Conservation (phyloP, 2,888 invertebrate genomes). For the Alsophila aescularia region DNA sequence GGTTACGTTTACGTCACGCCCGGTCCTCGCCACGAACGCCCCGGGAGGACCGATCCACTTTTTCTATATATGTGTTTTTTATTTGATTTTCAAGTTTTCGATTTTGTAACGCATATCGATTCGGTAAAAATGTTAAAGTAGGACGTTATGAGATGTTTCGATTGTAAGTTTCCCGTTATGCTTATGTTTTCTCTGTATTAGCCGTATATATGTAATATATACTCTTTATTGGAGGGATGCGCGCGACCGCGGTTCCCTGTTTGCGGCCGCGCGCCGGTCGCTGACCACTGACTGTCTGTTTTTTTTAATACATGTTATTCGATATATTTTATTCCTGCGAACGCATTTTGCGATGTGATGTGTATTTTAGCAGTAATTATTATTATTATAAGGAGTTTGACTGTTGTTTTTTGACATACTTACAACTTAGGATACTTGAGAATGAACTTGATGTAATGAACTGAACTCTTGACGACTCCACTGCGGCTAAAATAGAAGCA, state of each 20-base stretch:
- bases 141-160: constrained; percentile 85
- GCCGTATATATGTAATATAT: constrained; percentile 81
- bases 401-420: constrained; percentile 85
- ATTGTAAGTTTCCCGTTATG: constrained; percentile 85
- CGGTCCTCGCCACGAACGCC: constrained; percentile 68
- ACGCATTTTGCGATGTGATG: constrained; percentile 90
- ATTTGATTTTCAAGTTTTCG: constrained; percentile 84
- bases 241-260: constrained; percentile 82
- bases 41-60: constrained; percentile 70
- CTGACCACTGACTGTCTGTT: constrained; percentile 78
- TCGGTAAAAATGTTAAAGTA: constrained; percentile 85
- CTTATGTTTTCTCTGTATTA: constrained; percentile 80
- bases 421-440: constrained; percentile 81
- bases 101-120: constrained; percentile 83
- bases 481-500: constrained; percentile 79
- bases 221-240: constrained; percentile 69
- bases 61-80: constrained; percentile 83
- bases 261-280: constrained; percentile 75
- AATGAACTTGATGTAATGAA: constrained; percentile 75
- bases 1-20: constrained; percentile 65
- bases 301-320: constrained; percentile 86
- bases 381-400: constrained; percentile 84
- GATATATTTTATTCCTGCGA: constrained; percentile 92
- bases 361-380: constrained; percentile 86
- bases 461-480: constrained; percentile 70